These are phyloP conservation scores for Lasiurus borealis DNA, from an alignment of 2,113 vertebrate genomes.

Conservation along the genomic window DNA sequence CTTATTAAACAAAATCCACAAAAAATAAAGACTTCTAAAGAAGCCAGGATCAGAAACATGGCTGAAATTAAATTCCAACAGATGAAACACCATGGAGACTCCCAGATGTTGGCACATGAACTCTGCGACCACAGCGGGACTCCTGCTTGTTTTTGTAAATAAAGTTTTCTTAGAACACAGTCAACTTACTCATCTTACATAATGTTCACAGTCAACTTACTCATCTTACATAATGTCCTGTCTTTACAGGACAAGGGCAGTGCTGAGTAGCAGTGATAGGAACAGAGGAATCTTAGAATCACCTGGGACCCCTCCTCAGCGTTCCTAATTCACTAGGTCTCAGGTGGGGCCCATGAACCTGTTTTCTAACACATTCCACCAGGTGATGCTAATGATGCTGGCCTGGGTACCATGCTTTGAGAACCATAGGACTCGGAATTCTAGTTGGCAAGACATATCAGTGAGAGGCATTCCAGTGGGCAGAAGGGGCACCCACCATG, in stretches of 20 bases:
- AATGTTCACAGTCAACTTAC: neutral
- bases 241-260: neutral
- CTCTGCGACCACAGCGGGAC: neutral
- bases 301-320: neutral
- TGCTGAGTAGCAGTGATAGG: neutral
- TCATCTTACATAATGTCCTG: neutral
- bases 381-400: neutral
- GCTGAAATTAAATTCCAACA: neutral
- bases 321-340: neutral
- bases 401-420: no score
- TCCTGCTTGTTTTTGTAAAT: neutral
- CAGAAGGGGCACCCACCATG: neutral
- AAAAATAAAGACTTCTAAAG: neutral
- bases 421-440: neutral
- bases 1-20: neutral
- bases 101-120: neutral
- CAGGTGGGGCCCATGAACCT: neutral
- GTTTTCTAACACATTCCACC: neutral
- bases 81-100: neutral
- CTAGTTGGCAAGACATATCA: neutral
- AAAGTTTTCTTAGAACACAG: slow-evolving; percentile 9
- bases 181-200: neutral
- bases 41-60: neutral
- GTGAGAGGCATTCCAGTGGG: neutral
- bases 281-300: neutral